Conservation (phyloP, 2,113 vertebrate species). For the Nicator chloris region DNA sequence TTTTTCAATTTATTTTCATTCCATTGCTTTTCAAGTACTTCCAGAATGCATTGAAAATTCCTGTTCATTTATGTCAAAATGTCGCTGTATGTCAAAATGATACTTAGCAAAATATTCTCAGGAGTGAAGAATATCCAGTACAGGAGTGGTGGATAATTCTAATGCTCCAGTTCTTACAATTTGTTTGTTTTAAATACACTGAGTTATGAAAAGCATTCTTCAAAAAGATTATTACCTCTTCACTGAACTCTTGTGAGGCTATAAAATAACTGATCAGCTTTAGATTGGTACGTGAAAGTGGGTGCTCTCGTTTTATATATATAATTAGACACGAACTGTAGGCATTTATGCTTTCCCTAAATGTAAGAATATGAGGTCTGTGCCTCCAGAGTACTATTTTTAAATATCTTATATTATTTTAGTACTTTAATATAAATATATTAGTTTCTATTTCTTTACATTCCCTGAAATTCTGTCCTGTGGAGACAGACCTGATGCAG, state of each 20-base stretch:
- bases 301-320: neutral
- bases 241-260: neutral
- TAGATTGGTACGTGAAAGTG: neutral
- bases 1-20: neutral
- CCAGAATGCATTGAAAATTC: neutral
- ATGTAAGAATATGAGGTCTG: neutral
- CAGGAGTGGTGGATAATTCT: neutral
- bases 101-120: neutral
- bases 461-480: neutral
- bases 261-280: neutral
- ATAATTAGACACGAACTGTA: neutral
- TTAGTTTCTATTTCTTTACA: neutral
- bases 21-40: neutral
- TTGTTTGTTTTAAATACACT: neutral
- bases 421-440: neutral
- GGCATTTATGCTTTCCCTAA: neutral
- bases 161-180: neutral
- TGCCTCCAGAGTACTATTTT: neutral
- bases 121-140: neutral
- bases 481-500: neutral
- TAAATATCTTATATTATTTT: neutral
- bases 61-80: neutral
- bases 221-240: neutral
- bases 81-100: neutral
- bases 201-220: neutral